phyloP scores from a whole-genome alignment of 2,113 vertebrate species.

The Heloderma charlesbogerti region DNA sequence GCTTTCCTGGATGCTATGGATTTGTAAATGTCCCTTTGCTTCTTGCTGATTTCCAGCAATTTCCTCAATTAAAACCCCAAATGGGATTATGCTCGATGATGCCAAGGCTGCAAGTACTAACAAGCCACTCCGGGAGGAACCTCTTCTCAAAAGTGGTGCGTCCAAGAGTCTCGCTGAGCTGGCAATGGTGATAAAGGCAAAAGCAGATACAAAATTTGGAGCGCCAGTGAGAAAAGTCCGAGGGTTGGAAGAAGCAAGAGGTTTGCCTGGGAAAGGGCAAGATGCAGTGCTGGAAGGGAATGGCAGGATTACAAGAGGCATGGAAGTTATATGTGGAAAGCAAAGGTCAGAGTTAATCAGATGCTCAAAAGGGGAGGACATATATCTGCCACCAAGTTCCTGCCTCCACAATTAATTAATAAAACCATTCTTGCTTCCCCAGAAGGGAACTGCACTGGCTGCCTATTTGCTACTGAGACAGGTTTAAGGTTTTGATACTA shows the following conservation, averaged over 20 bases:
- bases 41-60: background rate
- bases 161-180: background rate
- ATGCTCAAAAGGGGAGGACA: background rate
- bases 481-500: too few relatives aligned
- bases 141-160: background rate
- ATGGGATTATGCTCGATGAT: background rate
- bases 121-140: slow-evolving; percentile 10
- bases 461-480: too few relatives aligned
- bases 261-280: background rate
- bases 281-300: background rate
- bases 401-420: background rate
- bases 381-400: background rate
- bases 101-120: background rate
- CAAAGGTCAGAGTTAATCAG: background rate
- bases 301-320: background rate
- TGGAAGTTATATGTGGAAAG: background rate
- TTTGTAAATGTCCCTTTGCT: background rate
- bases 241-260: background rate
- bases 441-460: too few relatives aligned
- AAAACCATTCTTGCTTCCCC: background rate
- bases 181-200: background rate
- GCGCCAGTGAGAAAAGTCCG: background rate
- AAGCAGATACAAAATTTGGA: background rate
- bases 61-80: background rate
- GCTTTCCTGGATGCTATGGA: background rate